Base-by-base conservation (phyloP, 2,888 invertebrate genomes). In the Cynaeus angustus region DNA sequence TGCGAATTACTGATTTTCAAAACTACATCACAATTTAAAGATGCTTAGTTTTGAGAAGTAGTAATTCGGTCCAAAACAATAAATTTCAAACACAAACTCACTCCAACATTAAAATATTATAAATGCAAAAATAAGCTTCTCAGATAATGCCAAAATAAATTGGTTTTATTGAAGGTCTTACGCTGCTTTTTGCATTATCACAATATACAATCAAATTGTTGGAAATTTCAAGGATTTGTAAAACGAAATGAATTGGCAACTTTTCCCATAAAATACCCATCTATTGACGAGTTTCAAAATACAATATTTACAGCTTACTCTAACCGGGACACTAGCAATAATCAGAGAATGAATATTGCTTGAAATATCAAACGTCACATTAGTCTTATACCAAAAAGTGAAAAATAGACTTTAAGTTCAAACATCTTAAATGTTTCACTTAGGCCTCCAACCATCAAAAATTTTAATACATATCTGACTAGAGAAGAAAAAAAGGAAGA, bases 401-500 rank as follows among this genome's bases (percentile, higher is more conserved):
- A 28, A 50, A 62, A 50, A 62, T 41, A 62, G 62, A 52, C 37
- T 50, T 46, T 12, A 53, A 21, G 2, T 46, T 10, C 43, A 43
- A 43, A 43, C n/a, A 41, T 46, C 1, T 14, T 5, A 43, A 38
- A 37, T 37, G 7, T 37, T n/a, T 59, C 59, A 26, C 10, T 66
- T 52, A 59, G 56, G 66, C 66, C 66, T 45, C 53, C 13, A 53
- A 64, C 6, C 12, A 46, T 46, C 30, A 58, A 58, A 43, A 43
- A 53, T 62, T 62, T 62, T 43, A 41, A 38, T 41, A 26, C 26
- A 55, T 55, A 75, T 77, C 72, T 79, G 79, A 79, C 79, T 79
- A 78, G 78, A 79, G 76, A 66, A 68, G 59, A 59, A 71, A 68
- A 68, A 61, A 59, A 71, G 76, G 77, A 78, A 79, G 78, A 80